Percentiles rank a stretch among this genome's conserved stretches.
Evolutionary conservation across 2,113 vertebrate genomes (phyloP).

Genomic region (Gasterosteus nipponicus): DNA sequence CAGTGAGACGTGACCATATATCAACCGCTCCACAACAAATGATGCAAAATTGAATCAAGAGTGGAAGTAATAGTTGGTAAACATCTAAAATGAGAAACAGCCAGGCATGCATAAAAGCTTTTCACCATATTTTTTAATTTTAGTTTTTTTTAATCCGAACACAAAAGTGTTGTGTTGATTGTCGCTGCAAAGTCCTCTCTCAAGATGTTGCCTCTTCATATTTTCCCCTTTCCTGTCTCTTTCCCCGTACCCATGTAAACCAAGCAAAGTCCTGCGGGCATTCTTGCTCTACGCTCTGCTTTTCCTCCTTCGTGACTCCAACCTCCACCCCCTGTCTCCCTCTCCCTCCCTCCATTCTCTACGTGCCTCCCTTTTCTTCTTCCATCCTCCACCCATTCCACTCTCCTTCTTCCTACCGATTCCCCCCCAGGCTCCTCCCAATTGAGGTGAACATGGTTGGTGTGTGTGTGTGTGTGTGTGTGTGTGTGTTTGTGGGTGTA

Average conservation of each 20-base stretch:
- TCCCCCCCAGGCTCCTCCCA: conserved; percentile 60
- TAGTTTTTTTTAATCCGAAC: neutral
- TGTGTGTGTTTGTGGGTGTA: conserved; percentile 50
- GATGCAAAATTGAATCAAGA: conserved; percentile 37
- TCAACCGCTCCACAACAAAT: conserved; percentile 43
- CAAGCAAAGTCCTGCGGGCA: conserved; percentile 66
- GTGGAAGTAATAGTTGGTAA: neutral
- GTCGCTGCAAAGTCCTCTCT: conserved; percentile 8
- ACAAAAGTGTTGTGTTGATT: neutral
- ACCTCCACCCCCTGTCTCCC: conserved; percentile 42
- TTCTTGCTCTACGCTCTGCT: conserved; percentile 64
- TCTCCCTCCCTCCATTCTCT: conserved; percentile 54
- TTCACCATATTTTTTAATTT: neutral
- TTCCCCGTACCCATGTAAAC: conserved; percentile 55
- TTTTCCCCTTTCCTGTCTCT: conserved; percentile 18
- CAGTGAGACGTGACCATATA: conserved; percentile 47
- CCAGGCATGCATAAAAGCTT: neutral
- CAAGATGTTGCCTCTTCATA: conserved; percentile 44
- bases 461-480: conserved; percentile 33
- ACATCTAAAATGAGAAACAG: neutral
- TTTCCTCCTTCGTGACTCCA: conserved; percentile 65
- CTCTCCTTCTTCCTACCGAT: conserved; percentile 64
- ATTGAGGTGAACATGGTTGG: conserved; percentile 65
- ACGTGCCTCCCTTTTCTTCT: conserved; percentile 55
- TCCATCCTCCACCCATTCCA: conserved; percentile 53